Conservation (phyloP, 2,797 vertebrate genomes). For the Gastrophryne carolinensis region DNA sequence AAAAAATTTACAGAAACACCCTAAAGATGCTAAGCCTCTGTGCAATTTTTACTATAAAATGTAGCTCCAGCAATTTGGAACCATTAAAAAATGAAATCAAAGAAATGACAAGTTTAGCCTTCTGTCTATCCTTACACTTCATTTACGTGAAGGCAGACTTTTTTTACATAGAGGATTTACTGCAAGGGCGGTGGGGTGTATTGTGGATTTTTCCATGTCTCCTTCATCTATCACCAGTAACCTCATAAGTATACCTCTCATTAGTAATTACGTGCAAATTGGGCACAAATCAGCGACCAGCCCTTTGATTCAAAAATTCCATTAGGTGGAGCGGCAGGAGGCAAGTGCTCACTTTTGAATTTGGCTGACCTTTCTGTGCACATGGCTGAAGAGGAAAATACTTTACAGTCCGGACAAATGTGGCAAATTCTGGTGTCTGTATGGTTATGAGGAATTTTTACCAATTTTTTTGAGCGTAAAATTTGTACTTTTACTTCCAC, state of each 20-base stretch:
- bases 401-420: too few species aligned
- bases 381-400: slow-evolving; percentile 9
- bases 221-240: slow-evolving; percentile 10
- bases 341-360: slow-evolving; percentile 25
- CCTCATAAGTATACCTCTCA: slow-evolving; percentile 35
- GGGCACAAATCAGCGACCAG: slow-evolving; percentile 2
- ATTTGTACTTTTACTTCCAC: too few species aligned
- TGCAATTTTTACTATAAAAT: slow-evolving; percentile 3
- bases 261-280: slow-evolving; percentile 45
- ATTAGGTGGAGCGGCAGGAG: slow-evolving; percentile 38
- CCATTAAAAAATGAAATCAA: slow-evolving; percentile 32
- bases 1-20: too few species aligned
- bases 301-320: slow-evolving; percentile 43
- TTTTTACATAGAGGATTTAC: neutral
- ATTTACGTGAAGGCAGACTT: neutral
- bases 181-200: neutral
- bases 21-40: too few species aligned
- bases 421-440: too few species aligned
- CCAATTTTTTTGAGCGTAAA: too few species aligned
- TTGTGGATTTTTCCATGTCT: neutral
- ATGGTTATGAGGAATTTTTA: too few species aligned
- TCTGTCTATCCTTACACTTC: slow-evolving; percentile 1
- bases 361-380: slow-evolving; percentile 32
- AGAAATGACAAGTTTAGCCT: slow-evolving; percentile 17
- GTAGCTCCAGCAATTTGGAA: slow-evolving; percentile 4